These are phyloP conservation scores for Myrmophylax atrothorax DNA, from an alignment of 2,113 vertebrate species.

Conservation along the genomic window DNA sequence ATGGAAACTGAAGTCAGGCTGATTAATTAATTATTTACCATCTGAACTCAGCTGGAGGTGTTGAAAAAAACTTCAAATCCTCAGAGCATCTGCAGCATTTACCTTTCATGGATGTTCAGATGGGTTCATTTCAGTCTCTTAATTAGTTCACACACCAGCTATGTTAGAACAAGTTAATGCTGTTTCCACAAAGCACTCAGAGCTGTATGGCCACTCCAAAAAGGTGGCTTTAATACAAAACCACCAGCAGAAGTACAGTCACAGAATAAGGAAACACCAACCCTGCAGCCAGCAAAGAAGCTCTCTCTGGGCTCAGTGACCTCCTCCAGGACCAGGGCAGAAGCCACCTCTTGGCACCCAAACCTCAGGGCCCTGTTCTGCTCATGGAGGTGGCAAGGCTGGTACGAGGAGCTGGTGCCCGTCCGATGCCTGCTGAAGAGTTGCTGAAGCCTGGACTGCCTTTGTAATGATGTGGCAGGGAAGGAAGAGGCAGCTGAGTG, in stretches of 20 bases:
- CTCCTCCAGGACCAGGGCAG: neutral
- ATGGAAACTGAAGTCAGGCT: neutral
- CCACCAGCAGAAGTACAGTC: neutral
- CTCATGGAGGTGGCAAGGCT: accelerated
- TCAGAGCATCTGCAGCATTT: slow-evolving; percentile 3
- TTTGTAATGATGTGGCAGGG: neutral
- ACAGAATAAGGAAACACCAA: neutral
- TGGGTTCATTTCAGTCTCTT: slow-evolving; percentile 10
- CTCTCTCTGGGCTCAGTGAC: neutral
- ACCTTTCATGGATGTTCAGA: neutral
- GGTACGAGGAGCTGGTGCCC: neutral
- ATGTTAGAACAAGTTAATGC: neutral
- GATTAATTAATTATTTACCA: slow-evolving; percentile 12
- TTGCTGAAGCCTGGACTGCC: neutral
- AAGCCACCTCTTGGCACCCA: neutral
- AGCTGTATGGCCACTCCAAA: neutral
- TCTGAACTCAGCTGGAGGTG: neutral
- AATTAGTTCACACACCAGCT: neutral
- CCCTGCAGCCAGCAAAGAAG: neutral
- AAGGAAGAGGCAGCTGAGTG: neutral
- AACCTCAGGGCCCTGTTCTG: neutral
- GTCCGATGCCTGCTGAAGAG: neutral
- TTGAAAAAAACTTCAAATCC: neutral
- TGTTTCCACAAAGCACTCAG: neutral
- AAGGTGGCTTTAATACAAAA: neutral